Conservation (phyloP, 2,113 vertebrate species). For the Tylochromis polylepis region DNA sequence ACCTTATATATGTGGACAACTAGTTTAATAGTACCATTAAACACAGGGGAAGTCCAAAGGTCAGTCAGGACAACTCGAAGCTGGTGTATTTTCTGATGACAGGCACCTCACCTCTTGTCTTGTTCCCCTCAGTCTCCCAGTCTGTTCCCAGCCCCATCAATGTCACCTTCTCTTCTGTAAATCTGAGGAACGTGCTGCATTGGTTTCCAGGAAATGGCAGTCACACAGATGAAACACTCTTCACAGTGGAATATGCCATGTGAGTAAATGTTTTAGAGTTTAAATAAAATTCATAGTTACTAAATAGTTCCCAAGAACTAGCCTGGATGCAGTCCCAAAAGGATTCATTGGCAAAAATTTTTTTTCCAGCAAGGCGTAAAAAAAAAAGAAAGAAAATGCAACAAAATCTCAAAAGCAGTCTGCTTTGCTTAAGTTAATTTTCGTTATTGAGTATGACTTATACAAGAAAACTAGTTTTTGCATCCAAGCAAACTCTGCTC, state of each 20-base stretch:
- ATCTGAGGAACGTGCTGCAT: conserved; percentile 82
- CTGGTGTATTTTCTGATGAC: not conserved
- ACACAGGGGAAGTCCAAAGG: not conserved
- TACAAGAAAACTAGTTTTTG: not conserved
- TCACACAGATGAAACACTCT: conserved; percentile 43
- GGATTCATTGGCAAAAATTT: not conserved
- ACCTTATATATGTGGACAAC: not conserved
- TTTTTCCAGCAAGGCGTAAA: not conserved
- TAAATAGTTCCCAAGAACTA: not conserved
- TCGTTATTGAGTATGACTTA: not conserved
- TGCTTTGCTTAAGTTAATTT: not conserved
- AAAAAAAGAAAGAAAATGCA: not conserved
- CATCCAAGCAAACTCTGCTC: not conserved
- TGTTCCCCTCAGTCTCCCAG: conserved; percentile 5
- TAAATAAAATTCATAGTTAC: not conserved
- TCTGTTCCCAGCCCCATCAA: conserved; percentile 59
- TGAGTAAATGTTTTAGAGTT: conserved; percentile 59
- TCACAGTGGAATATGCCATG: conserved; percentile 84
- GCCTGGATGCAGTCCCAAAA: not conserved
- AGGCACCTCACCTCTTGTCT: not conserved
- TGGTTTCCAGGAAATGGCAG: conserved; percentile 77
- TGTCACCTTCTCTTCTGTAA: conserved; percentile 79
- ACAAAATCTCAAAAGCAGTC: not conserved
- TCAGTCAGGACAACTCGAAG: not conserved
- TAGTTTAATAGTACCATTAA: not conserved